Conservation (phyloP, 2,888 invertebrate genomes). For the Parthenolecanium corni region DNA sequence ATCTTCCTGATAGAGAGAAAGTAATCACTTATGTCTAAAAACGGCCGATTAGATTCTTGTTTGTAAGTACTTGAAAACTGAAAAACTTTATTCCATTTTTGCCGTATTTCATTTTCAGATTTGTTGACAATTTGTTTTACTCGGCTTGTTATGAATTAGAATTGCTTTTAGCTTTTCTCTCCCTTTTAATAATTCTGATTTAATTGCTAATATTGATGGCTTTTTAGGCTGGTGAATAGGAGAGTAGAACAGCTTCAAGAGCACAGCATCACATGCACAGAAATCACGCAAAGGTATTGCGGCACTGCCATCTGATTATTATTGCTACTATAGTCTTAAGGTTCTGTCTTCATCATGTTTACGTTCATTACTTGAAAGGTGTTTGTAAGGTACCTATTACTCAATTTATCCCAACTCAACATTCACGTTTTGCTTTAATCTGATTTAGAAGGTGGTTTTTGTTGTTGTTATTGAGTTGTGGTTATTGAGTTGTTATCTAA, state of each 20-base stretch:
- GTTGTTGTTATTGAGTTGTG: too few relatives aligned
- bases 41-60: constrained; percentile 22
- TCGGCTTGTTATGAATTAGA: not conserved
- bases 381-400: too few relatives aligned
- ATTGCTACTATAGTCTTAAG: constrained; percentile 1
- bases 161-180: not conserved
- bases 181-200: not conserved
- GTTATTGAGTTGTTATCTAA: too few relatives aligned
- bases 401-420: too few relatives aligned
- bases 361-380: not conserved
- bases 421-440: too few relatives aligned
- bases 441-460: too few relatives aligned
- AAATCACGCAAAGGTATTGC: constrained; percentile 51
- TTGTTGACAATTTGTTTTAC: not conserved
- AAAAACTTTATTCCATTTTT: not conserved
- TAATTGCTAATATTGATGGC: not conserved
- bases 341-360: not conserved
- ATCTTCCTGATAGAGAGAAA: constrained; percentile 9
- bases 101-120: not conserved
- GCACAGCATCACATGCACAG: constrained; percentile 55
- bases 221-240: constrained; percentile 52
- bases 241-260: constrained; percentile 55
- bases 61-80: constrained; percentile 11
- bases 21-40: constrained; percentile 21
- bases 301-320: not conserved